Conservation (phyloP, 2,888 invertebrate species). For the Plusia festucae region DNA sequence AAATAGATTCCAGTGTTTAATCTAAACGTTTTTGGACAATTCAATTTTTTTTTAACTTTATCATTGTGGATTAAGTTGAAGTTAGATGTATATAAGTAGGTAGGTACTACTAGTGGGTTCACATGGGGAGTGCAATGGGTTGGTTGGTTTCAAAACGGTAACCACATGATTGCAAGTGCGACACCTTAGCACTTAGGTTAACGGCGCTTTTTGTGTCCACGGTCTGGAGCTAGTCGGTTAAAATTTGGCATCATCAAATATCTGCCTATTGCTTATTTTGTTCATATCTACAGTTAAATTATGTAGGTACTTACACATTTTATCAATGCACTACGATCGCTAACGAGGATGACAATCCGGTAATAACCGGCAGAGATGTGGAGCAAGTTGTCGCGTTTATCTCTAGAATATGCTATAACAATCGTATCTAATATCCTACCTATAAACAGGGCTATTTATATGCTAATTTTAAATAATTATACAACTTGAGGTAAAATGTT, state of each 20-base stretch:
- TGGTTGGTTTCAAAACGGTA: too few species aligned
- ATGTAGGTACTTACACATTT: constrained; percentile 45
- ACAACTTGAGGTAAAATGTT: not conserved
- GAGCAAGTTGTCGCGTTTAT: constrained; percentile 77
- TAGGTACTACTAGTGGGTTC: too few species aligned
- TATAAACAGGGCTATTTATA: constrained; percentile 12
- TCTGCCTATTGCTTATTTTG: not conserved
- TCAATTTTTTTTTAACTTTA: too few species aligned
- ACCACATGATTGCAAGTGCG: too few species aligned
- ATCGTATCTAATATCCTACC: constrained; percentile 29
- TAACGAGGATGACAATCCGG: constrained; percentile 72
- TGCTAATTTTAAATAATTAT: too few species aligned
- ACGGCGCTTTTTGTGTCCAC: not conserved
- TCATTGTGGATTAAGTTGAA: too few species aligned
- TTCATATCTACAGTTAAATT: constrained; percentile 25
- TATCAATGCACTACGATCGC: constrained; percentile 59
- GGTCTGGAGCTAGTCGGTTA: too few species aligned
- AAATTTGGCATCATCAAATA: not conserved
- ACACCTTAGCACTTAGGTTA: too few species aligned
- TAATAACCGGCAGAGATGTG: constrained; percentile 78
- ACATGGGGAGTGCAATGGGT: too few species aligned
- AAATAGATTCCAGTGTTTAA: not conserved
- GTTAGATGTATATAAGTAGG: too few species aligned
- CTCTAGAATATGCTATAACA: constrained; percentile 60
- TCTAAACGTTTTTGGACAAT: too few species aligned